Conservation (phyloP, 2,797 vertebrate species). For the Onychomys arenicola region DNA sequence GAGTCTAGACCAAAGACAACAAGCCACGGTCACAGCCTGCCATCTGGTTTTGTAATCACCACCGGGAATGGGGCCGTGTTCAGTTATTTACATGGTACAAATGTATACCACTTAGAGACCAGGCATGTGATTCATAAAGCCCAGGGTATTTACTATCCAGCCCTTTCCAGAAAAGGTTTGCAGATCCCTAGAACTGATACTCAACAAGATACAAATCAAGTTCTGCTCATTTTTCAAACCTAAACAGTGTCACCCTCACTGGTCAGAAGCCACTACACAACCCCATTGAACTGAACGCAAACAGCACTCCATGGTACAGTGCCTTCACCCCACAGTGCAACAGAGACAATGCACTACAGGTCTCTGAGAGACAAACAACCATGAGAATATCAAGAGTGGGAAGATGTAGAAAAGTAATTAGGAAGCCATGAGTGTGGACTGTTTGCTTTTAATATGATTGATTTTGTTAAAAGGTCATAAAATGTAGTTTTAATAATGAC, state of each 20-base stretch:
- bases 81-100: rapidly evolving
- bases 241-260: not conserved
- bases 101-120: not conserved
- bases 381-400: not conserved
- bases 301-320: not conserved
- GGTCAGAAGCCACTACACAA: not conserved
- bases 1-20: not conserved
- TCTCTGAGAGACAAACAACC: not conserved
- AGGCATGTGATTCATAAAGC: not conserved
- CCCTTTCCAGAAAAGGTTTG: not conserved
- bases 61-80: not conserved
- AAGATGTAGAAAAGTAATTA: not conserved
- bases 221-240: slow-evolving; percentile 22
- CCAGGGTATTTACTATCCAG: not conserved
- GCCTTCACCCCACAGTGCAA: not conserved
- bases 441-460: slow-evolving; percentile 49
- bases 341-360: not conserved
- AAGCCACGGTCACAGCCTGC: not conserved
- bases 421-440: not conserved
- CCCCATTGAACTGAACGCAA: not conserved
- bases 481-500: slow-evolving; percentile 29
- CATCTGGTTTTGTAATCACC: not conserved
- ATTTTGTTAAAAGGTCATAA: slow-evolving; percentile 32
- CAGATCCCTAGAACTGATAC: not conserved
- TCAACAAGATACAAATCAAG: not conserved